Evolutionary conservation across 2,888 invertebrate genomes (phyloP).

Genomic region (Hetaerina titia): DNA sequence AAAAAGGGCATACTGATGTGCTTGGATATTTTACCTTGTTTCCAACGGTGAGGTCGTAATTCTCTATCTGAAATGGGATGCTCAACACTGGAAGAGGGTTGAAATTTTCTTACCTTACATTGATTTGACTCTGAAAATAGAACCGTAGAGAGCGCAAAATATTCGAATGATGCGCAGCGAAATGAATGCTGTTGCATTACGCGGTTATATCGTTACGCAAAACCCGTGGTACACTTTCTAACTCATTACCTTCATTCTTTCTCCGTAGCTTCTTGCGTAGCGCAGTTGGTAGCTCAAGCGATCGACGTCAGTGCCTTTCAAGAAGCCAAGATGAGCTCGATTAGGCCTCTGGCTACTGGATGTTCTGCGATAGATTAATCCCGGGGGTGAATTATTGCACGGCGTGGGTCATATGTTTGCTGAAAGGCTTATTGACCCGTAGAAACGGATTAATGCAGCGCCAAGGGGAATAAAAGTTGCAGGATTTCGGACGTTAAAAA

Average conservation of each 20-base stretch:
- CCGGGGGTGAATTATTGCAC: background rate
- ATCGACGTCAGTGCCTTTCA: background rate
- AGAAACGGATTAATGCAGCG: background rate
- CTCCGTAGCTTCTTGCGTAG: constrained; percentile 9
- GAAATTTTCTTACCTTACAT: background rate
- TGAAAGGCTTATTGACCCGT: background rate
- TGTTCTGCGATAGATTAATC: background rate
- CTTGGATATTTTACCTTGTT: background rate
- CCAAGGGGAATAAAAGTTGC: background rate
- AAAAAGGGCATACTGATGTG: background rate
- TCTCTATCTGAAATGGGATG: background rate
- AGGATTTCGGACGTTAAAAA: background rate
- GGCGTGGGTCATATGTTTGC: background rate
- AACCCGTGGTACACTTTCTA: background rate
- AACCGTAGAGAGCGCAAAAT: background rate
- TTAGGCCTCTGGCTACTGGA: background rate
- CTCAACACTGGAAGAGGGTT: background rate
- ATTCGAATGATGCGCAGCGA: background rate
- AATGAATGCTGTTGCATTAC: background rate
- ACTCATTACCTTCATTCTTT: background rate
- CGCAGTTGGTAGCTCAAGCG: constrained; percentile 1
- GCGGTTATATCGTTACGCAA: background rate
- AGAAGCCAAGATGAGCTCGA: background rate
- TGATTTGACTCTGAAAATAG: background rate
- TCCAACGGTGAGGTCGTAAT: too few species aligned